Evolutionary conservation across 2,113 vertebrate genomes (phyloP), one percentile per base, ranked within the genome.

Genomic region (Ifrita kowaldi): DNA sequence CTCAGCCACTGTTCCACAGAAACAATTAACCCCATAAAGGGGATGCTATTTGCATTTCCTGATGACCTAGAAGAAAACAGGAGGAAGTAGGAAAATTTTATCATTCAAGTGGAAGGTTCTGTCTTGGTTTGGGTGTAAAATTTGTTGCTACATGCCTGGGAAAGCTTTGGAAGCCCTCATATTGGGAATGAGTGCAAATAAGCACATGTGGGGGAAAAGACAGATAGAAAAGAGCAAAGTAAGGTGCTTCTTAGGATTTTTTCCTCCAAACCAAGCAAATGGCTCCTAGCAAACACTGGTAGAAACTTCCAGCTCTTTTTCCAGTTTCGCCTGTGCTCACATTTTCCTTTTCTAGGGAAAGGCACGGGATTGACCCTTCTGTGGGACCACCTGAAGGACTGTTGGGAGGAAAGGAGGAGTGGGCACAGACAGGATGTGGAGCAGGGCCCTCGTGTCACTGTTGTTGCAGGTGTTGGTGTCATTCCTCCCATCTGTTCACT

Each of bases 391-490:
- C 20, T 3, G 1, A 9, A 28, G 23, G 41, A 4, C 3, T 73
- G 47, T 27, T 68, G 73, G 62, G 64, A 93, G 69, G 53, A 76
- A 81, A 86, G 70, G 78, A 49, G 82, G 44, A 44, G 32, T 47
- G 87, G 77, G 69, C 23, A 53, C 27, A 41, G 85, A 23, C 26
- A 23, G 82, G 70, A 46, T 0, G 0, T 2, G 20, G 74, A 68
- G 57, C 3, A 2, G 53, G 8, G 46, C 55, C 42, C 63, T 56
- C 0, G 3, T 47, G 79, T 37, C 8, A 2, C 71, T 90, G 49
- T 69, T 55, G 9, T 20, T 95, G 94, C 90, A 95, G 88, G 73
- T 86, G 93, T 53, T 4, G 23, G 37, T 90, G 55, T 47, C 80
- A 27, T 73, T 87, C 87, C 70, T 83, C 65, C 93, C 92, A 79